phyloP scores from a whole-genome alignment of 2,797 vertebrate genomes.

The Octomys mimax region DNA sequence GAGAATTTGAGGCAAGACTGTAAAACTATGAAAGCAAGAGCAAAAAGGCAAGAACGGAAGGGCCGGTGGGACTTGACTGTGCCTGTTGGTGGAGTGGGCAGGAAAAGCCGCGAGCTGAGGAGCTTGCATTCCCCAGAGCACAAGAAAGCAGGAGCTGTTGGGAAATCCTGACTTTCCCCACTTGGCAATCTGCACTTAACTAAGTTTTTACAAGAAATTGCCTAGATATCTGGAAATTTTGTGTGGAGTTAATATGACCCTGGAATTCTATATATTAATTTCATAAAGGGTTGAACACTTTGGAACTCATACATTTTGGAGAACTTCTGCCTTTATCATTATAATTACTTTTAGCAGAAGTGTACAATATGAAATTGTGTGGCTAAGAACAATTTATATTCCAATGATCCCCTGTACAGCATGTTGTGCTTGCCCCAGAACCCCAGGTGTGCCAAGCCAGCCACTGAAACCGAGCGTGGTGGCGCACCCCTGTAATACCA shows the following conservation, averaged over 20 bases:
- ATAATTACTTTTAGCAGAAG: conserved; percentile 52
- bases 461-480: no score
- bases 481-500: no score
- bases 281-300: conserved; percentile 27
- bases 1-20: background rate
- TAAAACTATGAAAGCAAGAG: background rate
- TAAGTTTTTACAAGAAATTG: conserved; percentile 65
- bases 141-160: conserved; percentile 7
- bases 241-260: conserved; percentile 37
- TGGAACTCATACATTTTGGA: background rate
- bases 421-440: no score
- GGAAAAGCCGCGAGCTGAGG: background rate
- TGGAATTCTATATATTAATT: conserved; percentile 48
- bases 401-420: background rate
- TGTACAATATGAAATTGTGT: conserved; percentile 7
- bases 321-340: conserved; percentile 5
- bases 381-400: conserved; percentile 46
- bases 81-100: background rate
- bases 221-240: conserved; percentile 53
- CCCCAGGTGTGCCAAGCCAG: no score
- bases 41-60: background rate
- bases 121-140: background rate
- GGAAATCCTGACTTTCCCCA: conserved; percentile 73
- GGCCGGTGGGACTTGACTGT: background rate
- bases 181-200: conserved; percentile 10